A percentile compares a stretch with the other conserved stretches of the same genome.
Evolutionary conservation across 2,888 invertebrate species (phyloP).

Genomic region (Xylota segnis): DNA sequence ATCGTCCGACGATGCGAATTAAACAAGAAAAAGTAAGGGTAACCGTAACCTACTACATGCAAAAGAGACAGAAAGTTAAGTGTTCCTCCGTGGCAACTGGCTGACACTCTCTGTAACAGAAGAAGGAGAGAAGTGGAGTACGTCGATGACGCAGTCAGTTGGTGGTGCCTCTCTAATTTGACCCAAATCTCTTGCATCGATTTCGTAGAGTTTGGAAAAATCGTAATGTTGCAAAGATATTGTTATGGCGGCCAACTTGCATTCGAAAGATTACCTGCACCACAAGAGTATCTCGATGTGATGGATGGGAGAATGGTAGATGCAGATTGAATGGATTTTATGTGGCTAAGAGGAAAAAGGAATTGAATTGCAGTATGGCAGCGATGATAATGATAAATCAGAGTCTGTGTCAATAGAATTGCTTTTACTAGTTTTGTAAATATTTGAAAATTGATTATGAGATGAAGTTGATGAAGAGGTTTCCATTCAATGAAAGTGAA

Average conservation of each 20-base stretch:
- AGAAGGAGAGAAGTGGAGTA: slow-evolving; percentile 58
- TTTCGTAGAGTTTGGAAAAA: slow-evolving; percentile 46
- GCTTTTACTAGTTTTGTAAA: not conserved
- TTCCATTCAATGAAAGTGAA: too few relatives aligned
- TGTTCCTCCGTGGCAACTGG: slow-evolving; percentile 28
- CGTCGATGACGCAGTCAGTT: slow-evolving; percentile 33
- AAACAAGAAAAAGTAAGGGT: slow-evolving; percentile 33
- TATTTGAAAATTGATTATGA: not conserved
- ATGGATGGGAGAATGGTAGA: slow-evolving; percentile 7
- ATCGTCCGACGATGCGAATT: slow-evolving; percentile 18
- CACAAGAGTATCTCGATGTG: not conserved
- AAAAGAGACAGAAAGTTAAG: slow-evolving; percentile 54
- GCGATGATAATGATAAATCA: not conserved
- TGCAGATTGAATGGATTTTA: not conserved
- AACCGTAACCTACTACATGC: slow-evolving; percentile 57
- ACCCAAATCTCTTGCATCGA: slow-evolving; percentile 70
- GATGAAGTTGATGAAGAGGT: too few relatives aligned
- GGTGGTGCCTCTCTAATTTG: slow-evolving; percentile 71
- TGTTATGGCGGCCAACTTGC: slow-evolving; percentile 1
- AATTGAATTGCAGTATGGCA: not conserved
- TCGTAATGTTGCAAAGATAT: slow-evolving; percentile 10
- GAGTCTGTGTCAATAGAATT: not conserved
- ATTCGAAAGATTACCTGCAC: not conserved
- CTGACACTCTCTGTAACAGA: slow-evolving; percentile 46
- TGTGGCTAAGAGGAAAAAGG: not conserved